Evolutionary conservation across 1,140 invertebrate genomes (phyloP).

Genomic region (Aporrectodea caliginosa): DNA sequence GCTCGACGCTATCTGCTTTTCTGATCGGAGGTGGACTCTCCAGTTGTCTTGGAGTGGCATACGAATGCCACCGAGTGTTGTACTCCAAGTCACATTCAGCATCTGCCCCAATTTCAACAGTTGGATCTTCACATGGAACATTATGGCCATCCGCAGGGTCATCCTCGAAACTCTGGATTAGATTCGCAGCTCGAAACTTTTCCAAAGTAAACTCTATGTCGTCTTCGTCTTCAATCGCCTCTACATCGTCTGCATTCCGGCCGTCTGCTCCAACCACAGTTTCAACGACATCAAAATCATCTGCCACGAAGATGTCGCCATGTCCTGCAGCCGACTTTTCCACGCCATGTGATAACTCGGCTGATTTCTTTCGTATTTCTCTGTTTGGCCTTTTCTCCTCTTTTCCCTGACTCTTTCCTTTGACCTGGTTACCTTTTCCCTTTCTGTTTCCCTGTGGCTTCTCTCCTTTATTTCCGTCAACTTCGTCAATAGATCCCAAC

Average conservation of each 20-base stretch:
- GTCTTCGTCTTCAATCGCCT: background rate
- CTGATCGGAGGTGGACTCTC: background rate
- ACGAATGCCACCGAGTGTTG: background rate
- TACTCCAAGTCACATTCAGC: background rate
- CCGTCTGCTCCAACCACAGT: background rate
- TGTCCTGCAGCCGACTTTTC: background rate
- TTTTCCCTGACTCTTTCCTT: background rate
- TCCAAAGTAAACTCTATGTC: background rate
- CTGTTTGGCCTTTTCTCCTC: background rate
- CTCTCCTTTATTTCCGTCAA: background rate
- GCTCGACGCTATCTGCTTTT: too few relatives aligned
- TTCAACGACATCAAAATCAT: background rate
- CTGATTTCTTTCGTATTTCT: background rate
- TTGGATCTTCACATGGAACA: background rate
- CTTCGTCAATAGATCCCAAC: background rate
- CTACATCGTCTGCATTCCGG: too few relatives aligned
- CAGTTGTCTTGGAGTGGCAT: background rate
- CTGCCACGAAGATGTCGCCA: background rate
- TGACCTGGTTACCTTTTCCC: background rate
- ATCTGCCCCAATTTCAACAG: background rate
- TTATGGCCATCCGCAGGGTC: background rate
- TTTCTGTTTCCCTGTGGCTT: background rate
- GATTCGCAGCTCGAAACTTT: background rate
- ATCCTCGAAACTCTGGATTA: background rate
- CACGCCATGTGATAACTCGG: background rate